phyloP scores from a whole-genome alignment of 2,113 vertebrate genomes.

The Limanda limanda region DNA sequence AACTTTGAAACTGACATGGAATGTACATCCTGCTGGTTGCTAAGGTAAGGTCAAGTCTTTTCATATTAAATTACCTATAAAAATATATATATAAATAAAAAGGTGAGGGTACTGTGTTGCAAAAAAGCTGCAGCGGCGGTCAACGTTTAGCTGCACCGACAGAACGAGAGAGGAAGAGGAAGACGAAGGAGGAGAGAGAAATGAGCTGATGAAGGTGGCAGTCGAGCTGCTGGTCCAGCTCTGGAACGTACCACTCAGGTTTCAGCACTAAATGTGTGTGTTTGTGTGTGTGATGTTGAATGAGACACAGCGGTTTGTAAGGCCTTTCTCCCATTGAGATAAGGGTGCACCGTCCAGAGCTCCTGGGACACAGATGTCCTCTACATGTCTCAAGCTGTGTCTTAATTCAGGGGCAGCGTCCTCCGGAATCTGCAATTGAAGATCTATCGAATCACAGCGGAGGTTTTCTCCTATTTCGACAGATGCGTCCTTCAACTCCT shows the following conservation, averaged over 20 bases:
- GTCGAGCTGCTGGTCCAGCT: slow-evolving; percentile 32
- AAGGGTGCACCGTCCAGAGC: neutral
- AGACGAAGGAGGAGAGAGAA: slow-evolving; percentile 3
- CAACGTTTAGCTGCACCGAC: slow-evolving; percentile 76
- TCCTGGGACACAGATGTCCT: neutral
- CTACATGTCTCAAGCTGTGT: neutral
- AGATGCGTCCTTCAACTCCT: too few species aligned
- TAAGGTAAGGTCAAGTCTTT: slow-evolving; percentile 72
- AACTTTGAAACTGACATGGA: slow-evolving; percentile 65
- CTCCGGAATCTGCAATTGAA: neutral
- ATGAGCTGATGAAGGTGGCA: slow-evolving; percentile 16
- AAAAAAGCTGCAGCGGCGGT: slow-evolving; percentile 79
- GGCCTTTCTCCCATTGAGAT: neutral
- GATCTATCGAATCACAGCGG: too few species aligned
- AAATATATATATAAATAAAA: slow-evolving; percentile 83
- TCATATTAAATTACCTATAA: slow-evolving; percentile 84
- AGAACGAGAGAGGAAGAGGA: slow-evolving; percentile 31
- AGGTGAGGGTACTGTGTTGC: slow-evolving; percentile 75
- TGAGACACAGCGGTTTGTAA: neutral
- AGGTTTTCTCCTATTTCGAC: too few species aligned
- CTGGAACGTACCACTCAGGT: slow-evolving; percentile 31
- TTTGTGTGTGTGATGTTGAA: neutral
- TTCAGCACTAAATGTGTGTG: too few species aligned
- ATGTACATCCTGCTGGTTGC: slow-evolving; percentile 65
- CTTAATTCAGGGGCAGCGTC: neutral